Evolutionary conservation across 2,113 vertebrate species (phyloP), one percentile per base, ranked within the genome.

Genomic region (Acrocephalus arundinaceus): DNA sequence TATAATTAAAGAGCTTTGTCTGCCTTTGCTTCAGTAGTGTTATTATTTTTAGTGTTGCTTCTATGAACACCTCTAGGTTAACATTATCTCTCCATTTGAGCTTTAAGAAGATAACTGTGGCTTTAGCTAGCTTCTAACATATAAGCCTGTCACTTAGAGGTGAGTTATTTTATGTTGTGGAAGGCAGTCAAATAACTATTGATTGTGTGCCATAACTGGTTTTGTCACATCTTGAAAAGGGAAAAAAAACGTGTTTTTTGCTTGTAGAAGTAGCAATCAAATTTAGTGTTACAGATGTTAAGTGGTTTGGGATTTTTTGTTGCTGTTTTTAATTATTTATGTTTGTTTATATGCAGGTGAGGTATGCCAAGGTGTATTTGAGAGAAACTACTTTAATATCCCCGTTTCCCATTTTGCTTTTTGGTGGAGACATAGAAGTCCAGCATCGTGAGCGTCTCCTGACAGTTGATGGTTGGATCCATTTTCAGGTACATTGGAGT

Each of bases 401-500:
- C 19, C 99, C 99, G 6, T 99, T 99, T 89, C 99, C 99, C 37
- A 97, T 99, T 97, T 97, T 99, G 93, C 98, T 99, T 76, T 99
- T 99, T 82, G 99, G 99, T 71, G 99, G 99, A 1, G 99, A 99
- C 89, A 99, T 99, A 54, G 99, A 99, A 61, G 99, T 99, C n/a
- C 99, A 99, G 68, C 99, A 99, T 95, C 98, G 98, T 6, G 99
- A 99, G 49, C 98, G 98, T 25, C 99, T 99, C 73, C 98, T 99
- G 67, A 98, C 98, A 45, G 97, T 99, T 71, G 99, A 99, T 59
- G 98, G 99, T 67, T 99, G 99, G 99, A 99, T 99, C 82, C 98
- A 98, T 97, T 99, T 99, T 95, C 99, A 99, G 99, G 99, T 99
- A 84, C 0, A 0, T 3, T 62, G 82, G 13, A 51, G 11, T 35